These are phyloP conservation scores for Neomicropteryx cornuta DNA, from an alignment of 1,140 invertebrate species.

Conservation along the genomic window DNA sequence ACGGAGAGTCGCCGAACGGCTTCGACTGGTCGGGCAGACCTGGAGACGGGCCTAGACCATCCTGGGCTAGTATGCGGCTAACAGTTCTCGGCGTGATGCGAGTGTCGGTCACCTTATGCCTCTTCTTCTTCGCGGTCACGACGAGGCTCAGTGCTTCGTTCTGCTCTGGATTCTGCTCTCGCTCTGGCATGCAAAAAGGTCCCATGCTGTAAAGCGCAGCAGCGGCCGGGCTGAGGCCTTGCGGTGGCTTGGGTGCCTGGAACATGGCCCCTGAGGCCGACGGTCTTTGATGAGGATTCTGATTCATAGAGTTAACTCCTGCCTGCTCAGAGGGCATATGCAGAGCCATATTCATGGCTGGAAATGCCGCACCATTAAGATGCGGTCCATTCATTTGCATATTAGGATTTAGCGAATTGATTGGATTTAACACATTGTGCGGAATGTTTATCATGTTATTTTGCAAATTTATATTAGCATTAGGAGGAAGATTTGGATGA, in stretches of 20 bases:
- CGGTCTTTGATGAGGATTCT: slow-evolving; percentile 57
- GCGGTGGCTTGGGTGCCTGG: slow-evolving; percentile 64
- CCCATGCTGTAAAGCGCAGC: slow-evolving; percentile 56
- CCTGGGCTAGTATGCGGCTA: slow-evolving; percentile 72
- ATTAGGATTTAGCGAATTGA: slow-evolving; percentile 24
- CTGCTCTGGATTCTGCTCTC: slow-evolving; percentile 68
- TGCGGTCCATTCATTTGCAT: slow-evolving; percentile 37
- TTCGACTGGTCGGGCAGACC: slow-evolving; percentile 32
- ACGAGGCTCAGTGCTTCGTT: slow-evolving; percentile 90
- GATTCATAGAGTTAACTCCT: slow-evolving; percentile 51
- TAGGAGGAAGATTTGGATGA: slow-evolving; percentile 24
- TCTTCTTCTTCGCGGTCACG: slow-evolving; percentile 89
- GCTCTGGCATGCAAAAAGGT: slow-evolving; percentile 57
- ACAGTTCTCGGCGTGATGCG: slow-evolving; percentile 86
- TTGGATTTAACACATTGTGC: slow-evolving; percentile 12
- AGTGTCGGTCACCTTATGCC: slow-evolving; percentile 95
- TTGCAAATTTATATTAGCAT: too few relatives aligned
- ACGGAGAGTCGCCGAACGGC: slow-evolving; percentile 49
- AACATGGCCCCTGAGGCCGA: slow-evolving; percentile 60
- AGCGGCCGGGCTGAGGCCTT: slow-evolving; percentile 53
- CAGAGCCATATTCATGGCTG: slow-evolving; percentile 22
- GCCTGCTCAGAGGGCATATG: too few relatives aligned
- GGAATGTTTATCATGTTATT: too few relatives aligned
- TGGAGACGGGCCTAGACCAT: slow-evolving; percentile 56
- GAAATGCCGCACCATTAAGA: slow-evolving; percentile 40